Conservation (phyloP, 2,113 vertebrate species). For the Limanda limanda region DNA sequence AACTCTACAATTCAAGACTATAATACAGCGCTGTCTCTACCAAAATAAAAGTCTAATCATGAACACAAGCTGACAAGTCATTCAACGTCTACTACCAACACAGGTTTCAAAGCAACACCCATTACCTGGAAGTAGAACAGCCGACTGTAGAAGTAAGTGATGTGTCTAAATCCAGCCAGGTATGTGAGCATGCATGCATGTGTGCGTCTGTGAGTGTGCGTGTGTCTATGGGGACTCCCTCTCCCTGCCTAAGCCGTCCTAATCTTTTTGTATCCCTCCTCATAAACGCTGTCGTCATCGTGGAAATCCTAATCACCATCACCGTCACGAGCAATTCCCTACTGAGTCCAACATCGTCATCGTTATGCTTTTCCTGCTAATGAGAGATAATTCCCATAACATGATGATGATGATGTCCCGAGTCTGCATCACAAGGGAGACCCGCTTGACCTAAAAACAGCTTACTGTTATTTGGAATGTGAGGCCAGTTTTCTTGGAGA, state of each 20-base stretch:
- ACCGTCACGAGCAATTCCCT: constrained; percentile 54
- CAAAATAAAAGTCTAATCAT: neutral
- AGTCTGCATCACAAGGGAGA: constrained; percentile 15
- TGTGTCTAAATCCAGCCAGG: constrained; percentile 54
- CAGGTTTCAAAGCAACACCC: constrained; percentile 10
- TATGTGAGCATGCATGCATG: constrained; percentile 19
- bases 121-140: constrained; percentile 43
- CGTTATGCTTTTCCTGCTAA: constrained; percentile 25
- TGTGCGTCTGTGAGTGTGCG: constrained; percentile 1
- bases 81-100: constrained; percentile 23
- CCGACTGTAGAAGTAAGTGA: constrained; percentile 23
- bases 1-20: neutral
- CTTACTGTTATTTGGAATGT: neutral
- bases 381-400: constrained; percentile 42
- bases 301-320: constrained; percentile 63
- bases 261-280: constrained; percentile 62
- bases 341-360: constrained; percentile 37
- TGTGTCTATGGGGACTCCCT: constrained; percentile 60
- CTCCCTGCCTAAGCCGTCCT: constrained; percentile 55
- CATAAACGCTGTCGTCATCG: constrained; percentile 63
- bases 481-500: neutral
- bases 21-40: neutral
- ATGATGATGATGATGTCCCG: constrained; percentile 1
- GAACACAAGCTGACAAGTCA: neutral
- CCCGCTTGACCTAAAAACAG: constrained; percentile 6